Base-by-base conservation (phyloP, 2,888 invertebrate species). In the Venusia cambrica region DNA sequence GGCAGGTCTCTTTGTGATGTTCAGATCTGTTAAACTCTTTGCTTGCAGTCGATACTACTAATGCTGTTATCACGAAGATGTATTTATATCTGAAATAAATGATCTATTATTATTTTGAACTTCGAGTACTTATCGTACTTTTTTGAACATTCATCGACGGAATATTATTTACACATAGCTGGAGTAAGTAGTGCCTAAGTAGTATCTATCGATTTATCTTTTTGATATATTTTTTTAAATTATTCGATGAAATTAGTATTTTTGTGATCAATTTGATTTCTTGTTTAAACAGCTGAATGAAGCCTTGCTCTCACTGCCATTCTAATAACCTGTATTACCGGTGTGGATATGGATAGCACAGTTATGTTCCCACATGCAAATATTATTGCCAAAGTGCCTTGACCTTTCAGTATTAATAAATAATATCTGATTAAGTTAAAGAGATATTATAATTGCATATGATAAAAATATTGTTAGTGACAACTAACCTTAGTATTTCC, bases 21-120 rank as follows among this genome's bases (percentile, higher is more conserved):
- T 1, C 3, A 12, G 14, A 59, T 58, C 45, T 61, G 47, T 2
- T 57, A 34, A 9, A 60, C 27, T 62, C 62, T 16, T 56, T 62
- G 24, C 25, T 54, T 1, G 56, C 56, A 7, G 10, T 27, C 12
- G 38, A 50, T 13, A 62, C 12, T 10, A 69, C 34, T 4, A 67
- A 15, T 2, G 54, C 37, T 38, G 71, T 26, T 17, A 66, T 37
- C 10, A 62, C 38, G 24, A 78, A 62, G 29, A 67, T 47, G 26
- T 62, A 64, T 56, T 73, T 77, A 46, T 69, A 73, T 44, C 81
- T 80, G 74, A 5, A 62, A n/a, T n/a, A n/a, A n/a, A n/a, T n/a
- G n/a, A n/a, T n/a, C n/a, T n/a, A n/a, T n/a, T n/a, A n/a, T n/a
- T n/a, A n/a, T n/a, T n/a, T n/a, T n/a, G n/a, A n/a, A n/a, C n/a